Percentiles rank a stretch among this genome's conserved stretches.
phyloP scores from a whole-genome alignment of 1,140 invertebrate species.

The Drosophila funebris region DNA sequence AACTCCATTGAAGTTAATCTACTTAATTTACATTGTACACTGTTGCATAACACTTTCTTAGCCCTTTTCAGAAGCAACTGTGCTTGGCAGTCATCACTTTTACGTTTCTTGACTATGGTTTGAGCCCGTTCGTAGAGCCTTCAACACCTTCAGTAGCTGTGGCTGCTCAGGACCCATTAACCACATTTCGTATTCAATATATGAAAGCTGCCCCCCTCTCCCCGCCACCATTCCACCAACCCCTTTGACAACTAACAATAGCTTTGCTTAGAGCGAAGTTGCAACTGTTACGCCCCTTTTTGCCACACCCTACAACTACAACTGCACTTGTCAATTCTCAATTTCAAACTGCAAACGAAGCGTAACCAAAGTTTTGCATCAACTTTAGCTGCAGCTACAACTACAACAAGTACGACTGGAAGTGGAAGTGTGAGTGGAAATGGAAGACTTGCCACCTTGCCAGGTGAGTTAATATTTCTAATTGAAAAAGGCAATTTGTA shows the following conservation, averaged over 20 bases:
- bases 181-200: constrained; percentile 27
- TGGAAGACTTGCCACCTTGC: constrained; percentile 25
- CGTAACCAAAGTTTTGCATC: constrained; percentile 62
- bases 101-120: neutral
- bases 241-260: constrained; percentile 1
- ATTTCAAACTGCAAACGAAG: constrained; percentile 45
- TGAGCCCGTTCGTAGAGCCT: neutral
- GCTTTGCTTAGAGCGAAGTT: neutral
- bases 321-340: constrained; percentile 39
- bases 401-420: constrained; percentile 36
- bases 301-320: neutral
- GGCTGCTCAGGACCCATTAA: constrained; percentile 21
- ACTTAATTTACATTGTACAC: neutral
- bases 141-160: constrained; percentile 21
- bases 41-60: neutral
- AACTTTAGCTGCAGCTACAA: constrained; percentile 41
- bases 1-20: too few relatives aligned
- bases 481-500: constrained; percentile 81
- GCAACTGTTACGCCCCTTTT: constrained; percentile 3
- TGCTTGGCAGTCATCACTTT: neutral
- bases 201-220: neutral
- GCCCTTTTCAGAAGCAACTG: neutral
- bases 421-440: neutral
- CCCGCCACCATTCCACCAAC: too few relatives aligned
- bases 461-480: constrained; percentile 76